Percentiles rank a stretch among this genome's conserved stretches.
Evolutionary conservation across 2,113 vertebrate genomes (phyloP).

Genomic region (Turnix velox): DNA sequence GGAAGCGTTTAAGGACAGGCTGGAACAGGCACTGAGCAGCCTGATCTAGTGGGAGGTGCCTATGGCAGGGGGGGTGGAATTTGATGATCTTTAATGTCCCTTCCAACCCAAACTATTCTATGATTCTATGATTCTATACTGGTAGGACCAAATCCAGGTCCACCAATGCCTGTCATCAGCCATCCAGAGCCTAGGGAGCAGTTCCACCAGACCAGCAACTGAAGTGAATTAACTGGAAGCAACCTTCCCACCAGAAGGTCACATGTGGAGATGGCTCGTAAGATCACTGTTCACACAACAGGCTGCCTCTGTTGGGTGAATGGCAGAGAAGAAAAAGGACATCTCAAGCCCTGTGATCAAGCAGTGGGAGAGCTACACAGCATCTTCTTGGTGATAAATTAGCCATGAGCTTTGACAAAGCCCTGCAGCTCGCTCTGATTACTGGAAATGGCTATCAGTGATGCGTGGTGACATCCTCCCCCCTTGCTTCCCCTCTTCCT

Average conservation of each 20-base stretch:
- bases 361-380: neutral
- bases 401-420: neutral
- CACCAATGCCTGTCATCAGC: neutral
- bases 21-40: too few species aligned
- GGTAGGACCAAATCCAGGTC: neutral
- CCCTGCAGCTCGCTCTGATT: neutral
- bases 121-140: too few species aligned
- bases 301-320: neutral
- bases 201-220: neutral
- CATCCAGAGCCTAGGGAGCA: neutral
- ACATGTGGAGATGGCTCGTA: accelerated
- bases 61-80: too few species aligned
- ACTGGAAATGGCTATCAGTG: neutral
- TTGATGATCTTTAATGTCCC: too few species aligned
- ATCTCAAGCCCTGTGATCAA: neutral
- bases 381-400: neutral
- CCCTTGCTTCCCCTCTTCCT: neutral
- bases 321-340: neutral
- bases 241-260: neutral
- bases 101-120: too few species aligned
- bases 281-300: neutral
- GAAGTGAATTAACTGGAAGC: neutral
- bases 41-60: too few species aligned
- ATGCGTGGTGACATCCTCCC: neutral
- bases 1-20: too few species aligned